Percentiles rank a stretch among this genome's conserved stretches.
phyloP scores from a whole-genome alignment of 1,140 invertebrate genomes.

The Rhysida immarginata region DNA sequence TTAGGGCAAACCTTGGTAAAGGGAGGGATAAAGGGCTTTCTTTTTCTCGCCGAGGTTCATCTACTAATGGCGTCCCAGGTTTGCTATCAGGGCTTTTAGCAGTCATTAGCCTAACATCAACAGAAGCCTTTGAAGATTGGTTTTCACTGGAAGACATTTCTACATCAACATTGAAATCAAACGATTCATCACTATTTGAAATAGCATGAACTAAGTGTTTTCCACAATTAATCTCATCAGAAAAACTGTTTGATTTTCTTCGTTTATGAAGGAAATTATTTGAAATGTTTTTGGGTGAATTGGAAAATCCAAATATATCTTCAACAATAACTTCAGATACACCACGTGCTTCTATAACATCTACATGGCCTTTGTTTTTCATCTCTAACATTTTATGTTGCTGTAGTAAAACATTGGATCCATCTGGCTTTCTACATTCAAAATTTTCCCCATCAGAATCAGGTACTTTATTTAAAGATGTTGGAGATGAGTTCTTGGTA shows the following conservation, averaged over 20 bases:
- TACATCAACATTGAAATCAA: conserved; percentile 1
- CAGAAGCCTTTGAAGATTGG: not conserved
- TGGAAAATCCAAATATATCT: not conserved
- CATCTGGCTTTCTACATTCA: not conserved
- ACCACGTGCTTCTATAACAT: not conserved
- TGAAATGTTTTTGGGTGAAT: not conserved
- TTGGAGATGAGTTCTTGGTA: not conserved
- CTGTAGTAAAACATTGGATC: not conserved
- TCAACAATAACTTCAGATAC: not conserved
- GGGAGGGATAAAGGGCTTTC: conserved; percentile 51
- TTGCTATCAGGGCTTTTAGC: conserved; percentile 4
- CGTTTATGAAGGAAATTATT: not conserved
- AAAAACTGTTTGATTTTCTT: not conserved
- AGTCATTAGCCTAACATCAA: not conserved
- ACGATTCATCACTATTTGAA: not conserved
- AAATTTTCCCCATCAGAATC: not conserved
- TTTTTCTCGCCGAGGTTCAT: conserved; percentile 6
- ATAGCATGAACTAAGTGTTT: too few species aligned
- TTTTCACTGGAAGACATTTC: conserved; percentile 14
- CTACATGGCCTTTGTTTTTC: not conserved
- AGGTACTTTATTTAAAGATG: not conserved
- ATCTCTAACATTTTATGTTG: not conserved
- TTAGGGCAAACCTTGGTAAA: conserved; percentile 68
- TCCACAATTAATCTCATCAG: not conserved
- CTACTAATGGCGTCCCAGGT: conserved; percentile 3